These are phyloP conservation scores for Drosophila littoralis DNA, from an alignment of 1,140 invertebrate species.

Conservation along the genomic window DNA sequence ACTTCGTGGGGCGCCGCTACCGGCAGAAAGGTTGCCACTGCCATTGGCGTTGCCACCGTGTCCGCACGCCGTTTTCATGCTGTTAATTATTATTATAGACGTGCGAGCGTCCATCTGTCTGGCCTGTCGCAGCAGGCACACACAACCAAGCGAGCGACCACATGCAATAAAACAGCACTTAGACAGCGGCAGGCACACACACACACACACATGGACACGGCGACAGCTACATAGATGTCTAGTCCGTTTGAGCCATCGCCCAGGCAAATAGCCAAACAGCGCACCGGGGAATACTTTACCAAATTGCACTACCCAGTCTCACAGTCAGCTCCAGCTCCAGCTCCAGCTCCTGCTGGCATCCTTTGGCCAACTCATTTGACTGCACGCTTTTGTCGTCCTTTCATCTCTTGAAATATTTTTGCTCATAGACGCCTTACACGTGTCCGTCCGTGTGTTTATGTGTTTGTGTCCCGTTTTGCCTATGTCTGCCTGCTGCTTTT, in stretches of 20 bases:
- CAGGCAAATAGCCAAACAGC: conserved; percentile 66
- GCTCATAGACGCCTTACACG: conserved; percentile 37
- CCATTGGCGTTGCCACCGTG: not conserved
- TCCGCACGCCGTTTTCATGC: conserved; percentile 61
- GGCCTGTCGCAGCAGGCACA: conserved; percentile 48
- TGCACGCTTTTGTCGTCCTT: conserved; percentile 58
- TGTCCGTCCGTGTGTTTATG: conserved; percentile 1
- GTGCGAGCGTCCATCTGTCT: conserved; percentile 71
- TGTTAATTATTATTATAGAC: conserved; percentile 83
- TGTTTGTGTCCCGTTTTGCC: not conserved
- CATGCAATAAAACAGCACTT: conserved; percentile 83
- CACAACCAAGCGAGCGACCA: conserved; percentile 51
- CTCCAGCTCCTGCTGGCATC: conserved; percentile 15
- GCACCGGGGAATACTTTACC: conserved; percentile 79
- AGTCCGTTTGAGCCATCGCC: conserved; percentile 25
- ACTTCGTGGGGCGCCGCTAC: conserved; percentile 40
- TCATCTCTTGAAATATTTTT: conserved; percentile 54
- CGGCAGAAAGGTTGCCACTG: conserved; percentile 10
- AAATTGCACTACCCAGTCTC: conserved; percentile 67
- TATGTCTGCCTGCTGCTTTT: conserved; percentile 2
- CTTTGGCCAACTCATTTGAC: conserved; percentile 69
- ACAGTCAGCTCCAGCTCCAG: no score
- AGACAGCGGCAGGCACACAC: conserved; percentile 42
- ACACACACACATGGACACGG: conserved; percentile 21
- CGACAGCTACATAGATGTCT: conserved; percentile 14